Conservation (phyloP, 1,140 invertebrate species). For the Drosophila bifasciata region DNA sequence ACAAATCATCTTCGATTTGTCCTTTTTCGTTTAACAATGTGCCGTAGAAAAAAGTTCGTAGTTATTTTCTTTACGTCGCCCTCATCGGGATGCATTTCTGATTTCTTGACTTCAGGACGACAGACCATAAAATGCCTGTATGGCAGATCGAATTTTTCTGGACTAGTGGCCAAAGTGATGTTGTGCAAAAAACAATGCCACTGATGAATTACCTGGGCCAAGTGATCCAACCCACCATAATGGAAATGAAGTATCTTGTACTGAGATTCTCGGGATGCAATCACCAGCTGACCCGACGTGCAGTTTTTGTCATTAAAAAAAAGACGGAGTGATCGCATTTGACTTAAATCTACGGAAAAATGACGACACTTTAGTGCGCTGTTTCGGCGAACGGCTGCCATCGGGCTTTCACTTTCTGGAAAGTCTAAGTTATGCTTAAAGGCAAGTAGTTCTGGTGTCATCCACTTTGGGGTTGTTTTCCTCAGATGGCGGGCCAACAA, state of each 20-base stretch:
- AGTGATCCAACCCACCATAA: slow-evolving; percentile 95
- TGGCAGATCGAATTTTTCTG: slow-evolving; percentile 87
- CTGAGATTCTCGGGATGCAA: slow-evolving; percentile 96
- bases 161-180: slow-evolving; percentile 87
- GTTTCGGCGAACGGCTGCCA: slow-evolving; percentile 87
- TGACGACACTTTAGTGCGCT: slow-evolving; percentile 87
- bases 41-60: slow-evolving; percentile 91
- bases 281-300: slow-evolving; percentile 96
- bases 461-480: slow-evolving; percentile 89
- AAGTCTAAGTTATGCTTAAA: slow-evolving; percentile 94
- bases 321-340: slow-evolving; percentile 95
- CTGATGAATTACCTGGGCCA: slow-evolving; percentile 90
- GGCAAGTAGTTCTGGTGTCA: slow-evolving; percentile 91
- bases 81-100: slow-evolving; percentile 97
- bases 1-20: slow-evolving; percentile 94
- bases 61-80: slow-evolving; percentile 91
- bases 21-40: slow-evolving; percentile 92
- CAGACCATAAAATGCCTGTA: slow-evolving; percentile 92
- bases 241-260: slow-evolving; percentile 99
- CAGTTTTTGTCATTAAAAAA: slow-evolving; percentile 96
- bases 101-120: slow-evolving; percentile 93
- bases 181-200: slow-evolving; percentile 86
- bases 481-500: slow-evolving; percentile 85
- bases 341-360: slow-evolving; percentile 93
- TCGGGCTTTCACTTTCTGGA: slow-evolving; percentile 90